Percentiles rank a stretch among this genome's conserved stretches.
phyloP scores from a whole-genome alignment of 2,797 vertebrate species.

The Gobio occitaniae region DNA sequence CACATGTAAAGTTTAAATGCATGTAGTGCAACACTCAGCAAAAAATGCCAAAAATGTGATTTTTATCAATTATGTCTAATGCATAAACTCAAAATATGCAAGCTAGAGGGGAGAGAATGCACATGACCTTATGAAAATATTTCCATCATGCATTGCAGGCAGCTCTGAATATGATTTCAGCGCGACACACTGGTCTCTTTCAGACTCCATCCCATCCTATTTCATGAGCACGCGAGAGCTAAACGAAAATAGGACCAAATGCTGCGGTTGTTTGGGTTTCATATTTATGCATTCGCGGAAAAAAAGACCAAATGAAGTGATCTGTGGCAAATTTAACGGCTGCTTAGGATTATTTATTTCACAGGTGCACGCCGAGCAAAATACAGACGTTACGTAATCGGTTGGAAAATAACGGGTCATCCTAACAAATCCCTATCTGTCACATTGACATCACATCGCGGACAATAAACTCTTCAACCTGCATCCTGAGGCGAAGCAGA shows the following conservation, averaged over 20 bases:
- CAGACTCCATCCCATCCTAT: constrained; percentile 48
- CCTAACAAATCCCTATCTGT: constrained; percentile 47
- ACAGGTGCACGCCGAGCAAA: constrained; percentile 43
- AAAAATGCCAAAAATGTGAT: constrained; percentile 38
- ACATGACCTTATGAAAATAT: constrained; percentile 59
- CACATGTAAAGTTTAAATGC: constrained; percentile 45
- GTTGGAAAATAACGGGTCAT: constrained; percentile 37
- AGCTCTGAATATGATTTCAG: constrained; percentile 49
- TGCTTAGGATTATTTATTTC: constrained; percentile 51
- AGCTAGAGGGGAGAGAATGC: constrained; percentile 45
- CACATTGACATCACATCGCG: constrained; percentile 41
- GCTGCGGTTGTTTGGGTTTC: constrained; percentile 37
- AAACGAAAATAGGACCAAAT: constrained; percentile 34
- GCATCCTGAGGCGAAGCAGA: constrained; percentile 11
- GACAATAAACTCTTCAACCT: constrained; percentile 48
- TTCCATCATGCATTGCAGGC: constrained; percentile 49
- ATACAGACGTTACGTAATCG: constrained; percentile 43
- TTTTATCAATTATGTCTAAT: constrained; percentile 52
- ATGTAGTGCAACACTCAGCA: constrained; percentile 45
- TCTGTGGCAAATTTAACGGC: constrained; percentile 50
- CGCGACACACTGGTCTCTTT: constrained; percentile 42
- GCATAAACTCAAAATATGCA: constrained; percentile 53
- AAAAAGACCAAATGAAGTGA: constrained; percentile 33
- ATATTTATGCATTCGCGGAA: constrained; percentile 8
- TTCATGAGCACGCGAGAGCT: constrained; percentile 31